phyloP scores from a whole-genome alignment of 2,113 vertebrate species.

The Morphnarchus princeps region DNA sequence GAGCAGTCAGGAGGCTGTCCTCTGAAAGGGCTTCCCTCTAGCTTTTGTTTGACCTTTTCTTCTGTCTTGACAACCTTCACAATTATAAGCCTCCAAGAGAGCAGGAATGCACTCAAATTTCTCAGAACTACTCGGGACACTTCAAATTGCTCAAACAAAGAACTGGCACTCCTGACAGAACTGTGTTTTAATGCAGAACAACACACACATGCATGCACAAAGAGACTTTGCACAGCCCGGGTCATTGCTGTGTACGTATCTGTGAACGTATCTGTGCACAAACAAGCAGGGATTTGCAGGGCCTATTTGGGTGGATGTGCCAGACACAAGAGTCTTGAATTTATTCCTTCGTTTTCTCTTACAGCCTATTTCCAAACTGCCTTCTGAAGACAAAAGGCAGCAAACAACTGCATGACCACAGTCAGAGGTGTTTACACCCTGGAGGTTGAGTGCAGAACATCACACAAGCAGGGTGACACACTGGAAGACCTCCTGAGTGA shows the following conservation, averaged over 20 bases:
- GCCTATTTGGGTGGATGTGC: rapidly evolving
- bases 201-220: rapidly evolving
- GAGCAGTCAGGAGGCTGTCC: background rate
- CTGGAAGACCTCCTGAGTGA: background rate
- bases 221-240: background rate
- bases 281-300: background rate
- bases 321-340: background rate
- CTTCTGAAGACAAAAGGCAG: background rate
- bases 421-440: background rate
- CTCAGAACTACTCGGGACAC: background rate
- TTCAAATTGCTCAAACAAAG: background rate
- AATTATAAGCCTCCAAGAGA: background rate
- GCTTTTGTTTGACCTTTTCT: background rate
- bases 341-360: background rate
- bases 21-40: background rate
- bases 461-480: background rate
- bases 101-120: background rate
- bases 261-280: background rate
- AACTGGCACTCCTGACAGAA: background rate
- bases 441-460: background rate
- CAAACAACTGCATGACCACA: background rate
- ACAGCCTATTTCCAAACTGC: background rate
- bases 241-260: background rate
- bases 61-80: background rate
- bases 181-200: background rate